Conservation (phyloP, 2,888 invertebrate species). For the Dendrolimus houi region DNA sequence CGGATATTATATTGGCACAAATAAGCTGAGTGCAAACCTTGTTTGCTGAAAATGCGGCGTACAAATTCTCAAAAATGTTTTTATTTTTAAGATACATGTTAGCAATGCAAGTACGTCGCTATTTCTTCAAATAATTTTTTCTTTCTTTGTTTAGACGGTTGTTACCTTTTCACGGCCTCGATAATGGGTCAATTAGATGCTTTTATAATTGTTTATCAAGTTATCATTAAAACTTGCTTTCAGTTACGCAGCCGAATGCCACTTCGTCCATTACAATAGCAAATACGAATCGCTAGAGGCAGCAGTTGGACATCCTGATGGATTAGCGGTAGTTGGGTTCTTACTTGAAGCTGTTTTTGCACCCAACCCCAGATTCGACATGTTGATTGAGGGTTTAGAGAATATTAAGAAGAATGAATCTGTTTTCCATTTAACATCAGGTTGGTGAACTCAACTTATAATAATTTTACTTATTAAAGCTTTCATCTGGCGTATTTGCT, state of each 20-base stretch:
- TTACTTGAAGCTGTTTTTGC: conserved; percentile 77
- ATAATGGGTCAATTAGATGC: no score
- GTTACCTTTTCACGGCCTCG: no score
- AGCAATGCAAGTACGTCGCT: no score
- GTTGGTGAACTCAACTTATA: conserved; percentile 20
- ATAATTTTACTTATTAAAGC: background rate
- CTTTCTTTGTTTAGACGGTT: no score
- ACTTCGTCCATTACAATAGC: conserved; percentile 86
- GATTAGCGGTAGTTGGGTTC: conserved; percentile 82
- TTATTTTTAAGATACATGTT: no score
- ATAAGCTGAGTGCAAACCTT: no score
- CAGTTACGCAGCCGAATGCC: conserved; percentile 85
- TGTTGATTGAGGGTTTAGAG: conserved; percentile 72
- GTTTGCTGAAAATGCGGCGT: no score
- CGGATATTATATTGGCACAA: no score
- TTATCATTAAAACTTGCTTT: background rate
- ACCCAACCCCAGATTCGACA: conserved; percentile 77
- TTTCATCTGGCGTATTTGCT: no score
- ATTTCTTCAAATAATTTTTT: no score
- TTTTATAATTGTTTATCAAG: no score
- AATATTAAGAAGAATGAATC: conserved; percentile 53
- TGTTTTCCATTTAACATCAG: conserved; percentile 47
- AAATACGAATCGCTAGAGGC: conserved; percentile 80
- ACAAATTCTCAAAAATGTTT: no score
- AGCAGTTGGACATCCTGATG: conserved; percentile 81